Evolutionary conservation across 2,797 vertebrate species (phyloP).

Genomic region (Chiroxiphia lanceolata): DNA sequence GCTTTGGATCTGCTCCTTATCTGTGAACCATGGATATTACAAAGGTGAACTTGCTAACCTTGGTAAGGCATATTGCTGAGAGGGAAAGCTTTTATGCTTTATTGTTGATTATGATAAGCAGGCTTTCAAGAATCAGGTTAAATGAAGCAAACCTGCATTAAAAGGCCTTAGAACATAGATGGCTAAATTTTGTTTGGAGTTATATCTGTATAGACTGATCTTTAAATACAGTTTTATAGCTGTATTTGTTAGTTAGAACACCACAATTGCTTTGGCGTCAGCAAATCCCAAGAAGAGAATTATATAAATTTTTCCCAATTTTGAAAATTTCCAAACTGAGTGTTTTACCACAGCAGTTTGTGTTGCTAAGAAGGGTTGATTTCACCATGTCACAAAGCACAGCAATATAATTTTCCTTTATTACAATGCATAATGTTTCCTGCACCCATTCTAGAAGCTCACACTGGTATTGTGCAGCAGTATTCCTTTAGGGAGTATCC

Average conservation of each 20-base stretch:
- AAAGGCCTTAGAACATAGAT: background rate
- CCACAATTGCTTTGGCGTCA: background rate
- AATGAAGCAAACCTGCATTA: conserved; percentile 5
- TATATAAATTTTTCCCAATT: background rate
- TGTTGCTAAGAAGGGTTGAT: background rate
- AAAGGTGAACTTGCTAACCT: background rate
- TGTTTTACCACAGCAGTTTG: background rate
- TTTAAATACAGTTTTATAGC: background rate
- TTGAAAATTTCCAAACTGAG: background rate
- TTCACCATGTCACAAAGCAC: background rate
- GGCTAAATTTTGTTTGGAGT: background rate
- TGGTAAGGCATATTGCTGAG: background rate
- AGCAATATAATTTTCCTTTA: background rate
- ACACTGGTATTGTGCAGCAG: background rate
- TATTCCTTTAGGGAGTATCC: background rate
- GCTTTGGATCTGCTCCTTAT: conserved; percentile 23
- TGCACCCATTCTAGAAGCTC: background rate
- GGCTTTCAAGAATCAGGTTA: conserved; percentile 15
- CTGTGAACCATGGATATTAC: background rate
- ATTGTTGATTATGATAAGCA: background rate
- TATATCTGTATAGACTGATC: background rate
- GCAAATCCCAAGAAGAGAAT: background rate
- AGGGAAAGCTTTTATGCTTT: conserved; percentile 18
- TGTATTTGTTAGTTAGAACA: background rate
- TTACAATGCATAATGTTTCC: background rate